Base-by-base conservation (phyloP, 2,888 invertebrate species). In the Glomeris marginata region DNA sequence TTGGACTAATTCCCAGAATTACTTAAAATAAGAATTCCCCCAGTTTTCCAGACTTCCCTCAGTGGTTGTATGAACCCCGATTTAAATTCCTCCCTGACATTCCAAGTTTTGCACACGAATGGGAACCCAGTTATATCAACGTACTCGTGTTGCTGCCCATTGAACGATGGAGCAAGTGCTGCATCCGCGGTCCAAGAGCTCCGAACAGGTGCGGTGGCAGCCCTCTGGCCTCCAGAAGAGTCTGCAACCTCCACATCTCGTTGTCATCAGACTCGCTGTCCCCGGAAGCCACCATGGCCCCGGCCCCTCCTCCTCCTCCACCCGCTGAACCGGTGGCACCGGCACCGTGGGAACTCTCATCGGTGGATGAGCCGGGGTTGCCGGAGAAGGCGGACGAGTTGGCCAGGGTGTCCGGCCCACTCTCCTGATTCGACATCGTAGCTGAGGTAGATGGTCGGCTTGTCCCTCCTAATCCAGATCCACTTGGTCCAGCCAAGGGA, bases 191-290 rank as follows among this genome's bases (percentile, higher is more conserved):
- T 1, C 90, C 95, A 49, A 97, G 74, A 1, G 94, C 91, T 35
- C 94, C 92, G 61, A 97, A 88, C 54, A 97, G 74, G 66, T 95
- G 94, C 13, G 94, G 92, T n/a, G 95, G 94, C 58, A 95, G 69
- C 22, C 95, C 95, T 57, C 94, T 76, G 13, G 94, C 88, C 70
- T 95, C 95, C 47, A 95, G 74, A 60, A 95, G 71, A 21, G 94
- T 94, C 68, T 95, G 94, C 52, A 95, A 74, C 45, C 94, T 78
- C 37, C 94, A 92, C 65, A 95, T 92, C 70, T 95, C 94, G 60
- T 85, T 86, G 66, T 94, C 92, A 69, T 94, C 94, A 59, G 81
- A 80, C 63, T 83, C 82, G 50, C 59, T 58, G 46, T 63, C 65
- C 22, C 58, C 63, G 48, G 60, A 57, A 41, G 61, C 57, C 58